Percentiles rank a stretch among this genome's conserved stretches.
These are phyloP conservation scores for Hippopotamus amphibius DNA, from an alignment of 2,113 vertebrate species.

Conservation along the genomic window DNA sequence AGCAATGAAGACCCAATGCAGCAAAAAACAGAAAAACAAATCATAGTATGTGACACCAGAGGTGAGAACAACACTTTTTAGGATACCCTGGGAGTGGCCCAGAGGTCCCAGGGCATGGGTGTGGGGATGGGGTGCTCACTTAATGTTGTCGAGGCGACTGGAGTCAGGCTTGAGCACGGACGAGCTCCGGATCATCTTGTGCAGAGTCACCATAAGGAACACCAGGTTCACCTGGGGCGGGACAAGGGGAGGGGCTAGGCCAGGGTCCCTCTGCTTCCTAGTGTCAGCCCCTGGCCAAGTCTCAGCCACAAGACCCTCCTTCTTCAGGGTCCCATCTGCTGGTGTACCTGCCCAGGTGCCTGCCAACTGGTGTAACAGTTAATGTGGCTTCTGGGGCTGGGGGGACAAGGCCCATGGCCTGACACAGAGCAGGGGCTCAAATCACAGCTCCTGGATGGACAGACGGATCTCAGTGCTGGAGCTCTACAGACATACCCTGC, in stretches of 20 bases:
- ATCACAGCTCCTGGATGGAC: background rate
- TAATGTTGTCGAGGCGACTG: conserved; percentile 94
- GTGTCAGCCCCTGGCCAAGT: background rate
- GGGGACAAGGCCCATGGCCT: background rate
- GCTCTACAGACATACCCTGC: background rate
- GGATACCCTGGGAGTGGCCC: background rate
- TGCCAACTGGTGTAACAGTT: accelerated
- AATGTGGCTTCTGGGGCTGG: background rate
- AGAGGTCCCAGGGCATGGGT: no score
- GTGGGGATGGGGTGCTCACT: conserved; percentile 85
- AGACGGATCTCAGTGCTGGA: background rate
- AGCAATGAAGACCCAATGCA: no score
- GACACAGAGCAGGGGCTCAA: background rate
- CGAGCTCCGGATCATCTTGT: conserved; percentile 95
- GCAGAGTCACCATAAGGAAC: conserved; percentile 96
- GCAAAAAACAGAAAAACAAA: background rate
- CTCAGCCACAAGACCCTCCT: background rate
- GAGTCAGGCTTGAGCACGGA: conserved; percentile 95
- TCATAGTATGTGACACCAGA: background rate
- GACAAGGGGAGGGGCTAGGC: background rate
- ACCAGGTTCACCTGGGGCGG: conserved; percentile 93
- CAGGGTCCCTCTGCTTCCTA: background rate
- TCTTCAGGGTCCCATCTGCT: background rate
- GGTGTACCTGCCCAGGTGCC: background rate
- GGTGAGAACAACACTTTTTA: background rate